A percentile compares a stretch with the other conserved stretches of the same genome.
These are phyloP conservation scores for Opisthocomus hoazin DNA, from an alignment of 2,113 vertebrate species.

Conservation along the genomic window DNA sequence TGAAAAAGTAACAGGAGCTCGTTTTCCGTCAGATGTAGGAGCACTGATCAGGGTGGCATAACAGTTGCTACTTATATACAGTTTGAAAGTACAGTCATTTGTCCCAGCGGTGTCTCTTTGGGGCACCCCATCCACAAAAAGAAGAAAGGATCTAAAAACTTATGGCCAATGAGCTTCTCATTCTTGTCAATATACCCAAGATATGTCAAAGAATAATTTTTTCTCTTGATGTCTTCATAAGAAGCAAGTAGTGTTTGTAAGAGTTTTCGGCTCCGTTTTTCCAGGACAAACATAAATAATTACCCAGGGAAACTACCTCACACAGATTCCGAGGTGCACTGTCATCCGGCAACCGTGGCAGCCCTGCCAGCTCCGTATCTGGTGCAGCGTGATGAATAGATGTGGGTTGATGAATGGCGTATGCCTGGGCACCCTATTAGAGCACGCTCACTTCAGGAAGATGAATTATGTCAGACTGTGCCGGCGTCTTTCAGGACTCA, in stretches of 20 bases:
- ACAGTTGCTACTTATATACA: neutral
- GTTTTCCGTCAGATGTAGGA: neutral
- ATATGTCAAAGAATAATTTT: neutral
- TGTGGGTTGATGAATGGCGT: conserved; percentile 57
- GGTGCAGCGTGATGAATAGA: conserved; percentile 54
- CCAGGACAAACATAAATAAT: conserved; percentile 50
- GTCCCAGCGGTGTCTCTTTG: neutral
- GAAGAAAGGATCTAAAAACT: neutral
- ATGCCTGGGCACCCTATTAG: conserved; percentile 8
- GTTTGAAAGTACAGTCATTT: neutral
- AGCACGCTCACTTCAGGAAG: conserved; percentile 31
- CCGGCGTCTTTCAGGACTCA: conserved; percentile 43
- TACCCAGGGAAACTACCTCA: neutral
- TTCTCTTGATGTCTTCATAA: conserved; percentile 27
- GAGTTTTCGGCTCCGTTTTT: neutral
- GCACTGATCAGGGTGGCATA: neutral
- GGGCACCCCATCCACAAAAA: neutral
- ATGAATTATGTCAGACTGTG: conserved; percentile 49
- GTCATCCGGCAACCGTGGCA: neutral
- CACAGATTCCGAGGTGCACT: neutral
- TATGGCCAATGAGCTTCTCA: neutral
- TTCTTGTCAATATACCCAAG: conserved; percentile 3
- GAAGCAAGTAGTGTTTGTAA: neutral
- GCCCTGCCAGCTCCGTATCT: neutral
- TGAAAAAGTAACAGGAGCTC: neutral